phyloP scores from a whole-genome alignment of 2,888 invertebrate species.

The Pycnomerus fuliginosus region DNA sequence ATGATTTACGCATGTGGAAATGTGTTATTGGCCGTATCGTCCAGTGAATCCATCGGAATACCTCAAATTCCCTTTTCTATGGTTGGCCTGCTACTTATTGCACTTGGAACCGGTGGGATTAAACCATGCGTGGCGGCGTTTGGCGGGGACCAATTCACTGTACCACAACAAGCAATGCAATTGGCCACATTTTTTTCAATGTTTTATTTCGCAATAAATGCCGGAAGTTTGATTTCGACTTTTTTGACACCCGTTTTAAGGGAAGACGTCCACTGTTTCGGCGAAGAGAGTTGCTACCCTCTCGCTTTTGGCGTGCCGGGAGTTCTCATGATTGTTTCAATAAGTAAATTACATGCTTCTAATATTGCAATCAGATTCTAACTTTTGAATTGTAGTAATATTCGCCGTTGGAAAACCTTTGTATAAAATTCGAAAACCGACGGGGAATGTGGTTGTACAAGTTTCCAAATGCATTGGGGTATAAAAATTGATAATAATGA shows the following conservation, averaged over 20 bases:
- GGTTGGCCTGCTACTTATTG: slow-evolving; percentile 71
- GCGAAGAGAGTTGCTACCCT: slow-evolving; percentile 74
- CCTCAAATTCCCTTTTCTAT: slow-evolving; percentile 56
- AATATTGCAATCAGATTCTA: not conserved
- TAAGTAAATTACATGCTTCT: slow-evolving; percentile 59
- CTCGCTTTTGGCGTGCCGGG: slow-evolving; percentile 90
- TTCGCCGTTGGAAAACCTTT: slow-evolving; percentile 76
- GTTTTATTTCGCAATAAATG: slow-evolving; percentile 93
- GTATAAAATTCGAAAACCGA: slow-evolving; percentile 75
- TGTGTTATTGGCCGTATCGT: slow-evolving; percentile 69
- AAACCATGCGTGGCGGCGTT: slow-evolving; percentile 95
- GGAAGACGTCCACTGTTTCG: slow-evolving; percentile 76
- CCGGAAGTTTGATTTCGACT: slow-evolving; percentile 86
- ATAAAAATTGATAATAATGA: slow-evolving; percentile 54
- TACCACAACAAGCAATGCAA: slow-evolving; percentile 77
- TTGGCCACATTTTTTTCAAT: slow-evolving; percentile 87
- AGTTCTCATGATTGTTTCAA: slow-evolving; percentile 77
- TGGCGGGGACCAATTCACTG: slow-evolving; percentile 89
- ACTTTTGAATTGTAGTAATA: slow-evolving; percentile 64
- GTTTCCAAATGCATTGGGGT: slow-evolving; percentile 77
- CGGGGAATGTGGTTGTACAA: slow-evolving; percentile 79
- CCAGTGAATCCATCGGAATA: slow-evolving; percentile 59
- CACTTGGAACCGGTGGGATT: slow-evolving; percentile 91
- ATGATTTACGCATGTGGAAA: slow-evolving; percentile 85
- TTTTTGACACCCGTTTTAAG: slow-evolving; percentile 85